phyloP scores from a whole-genome alignment of 2,888 invertebrate species.

The Dioctria rufipes region DNA sequence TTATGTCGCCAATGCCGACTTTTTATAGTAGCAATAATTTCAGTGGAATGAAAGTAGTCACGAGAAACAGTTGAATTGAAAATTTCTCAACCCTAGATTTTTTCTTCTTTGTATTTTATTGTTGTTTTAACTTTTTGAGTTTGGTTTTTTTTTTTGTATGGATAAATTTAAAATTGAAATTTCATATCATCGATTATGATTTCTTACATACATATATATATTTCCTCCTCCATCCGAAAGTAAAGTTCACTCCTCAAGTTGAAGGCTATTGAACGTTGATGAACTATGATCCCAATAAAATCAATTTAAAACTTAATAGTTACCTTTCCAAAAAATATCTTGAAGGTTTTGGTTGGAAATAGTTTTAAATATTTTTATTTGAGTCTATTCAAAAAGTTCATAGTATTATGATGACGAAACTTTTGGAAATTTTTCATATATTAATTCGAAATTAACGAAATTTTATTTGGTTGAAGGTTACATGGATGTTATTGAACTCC shows the following conservation, averaged over 20 bases:
- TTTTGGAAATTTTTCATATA: too few relatives aligned
- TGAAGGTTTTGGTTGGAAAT: not conserved
- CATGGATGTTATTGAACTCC: too few relatives aligned
- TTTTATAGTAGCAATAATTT: constrained; percentile 33
- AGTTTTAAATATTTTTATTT: too few relatives aligned
- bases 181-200: not conserved
- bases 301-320: not conserved
- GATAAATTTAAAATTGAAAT: constrained; percentile 14
- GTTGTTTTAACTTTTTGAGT: too few relatives aligned
- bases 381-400: too few relatives aligned
- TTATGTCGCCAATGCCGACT: constrained; percentile 19
- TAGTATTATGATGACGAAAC: too few relatives aligned
- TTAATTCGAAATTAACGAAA: too few relatives aligned
- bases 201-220: too few relatives aligned
- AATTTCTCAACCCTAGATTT: constrained; percentile 37
- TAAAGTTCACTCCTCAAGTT: constrained; percentile 33
- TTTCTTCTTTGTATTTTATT: not conserved
- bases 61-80: not conserved
- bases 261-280: not conserved
- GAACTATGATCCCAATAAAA: not conserved
- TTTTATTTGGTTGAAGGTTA: too few relatives aligned
- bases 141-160: not conserved
- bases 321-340: constrained; percentile 9
- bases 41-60: constrained; percentile 33
- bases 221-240: not conserved